Evolutionary conservation across 2,888 invertebrate species (phyloP), one percentile per base, ranked within the genome.

Genomic region (Itoplectis maculator): DNA sequence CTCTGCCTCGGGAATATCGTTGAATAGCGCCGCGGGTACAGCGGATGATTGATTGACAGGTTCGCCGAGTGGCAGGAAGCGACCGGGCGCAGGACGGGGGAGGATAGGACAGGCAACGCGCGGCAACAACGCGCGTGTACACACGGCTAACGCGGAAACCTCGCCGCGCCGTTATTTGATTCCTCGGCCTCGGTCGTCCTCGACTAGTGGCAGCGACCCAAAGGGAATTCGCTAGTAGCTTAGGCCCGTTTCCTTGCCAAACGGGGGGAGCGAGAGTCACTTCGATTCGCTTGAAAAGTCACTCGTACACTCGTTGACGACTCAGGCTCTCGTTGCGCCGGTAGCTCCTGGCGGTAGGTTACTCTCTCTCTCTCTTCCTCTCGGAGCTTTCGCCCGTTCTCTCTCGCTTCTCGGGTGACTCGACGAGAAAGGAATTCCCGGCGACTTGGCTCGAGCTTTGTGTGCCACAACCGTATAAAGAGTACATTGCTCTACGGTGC

Each of bases 211-310:
- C 89, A 89, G 87, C 84, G 83, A 87, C 89, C 89, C 90, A 92
- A 92, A 92, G 92, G 90, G 92, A 92, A 92, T 92, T 90, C 88
- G 86, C 89, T 90, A 92, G 91, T 88, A 90, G 88, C 84, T 79
- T 87, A 79, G 83, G 77, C 84, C 86, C 86, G 84, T 82, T 87
- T 86, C 84, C 86, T 87, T 88, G 87, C 88, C 89, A 89, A 88
- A 29, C 29, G 29, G 85, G 86, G 79, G 84, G n/a, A n/a, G n/a
- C n/a, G n/a, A 82, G 77, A 91, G 89, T 89, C 89, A 87, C 89
- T 90, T 88, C 87, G 88, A 90, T 89, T 88, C 88, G 88, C 87
- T 89, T 89, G 90, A 88, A 89, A 88, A 91, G 87, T 90, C 88
- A 89, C 87, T 83, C 79, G 70, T 63, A 82, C 79, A 78, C 66